phyloP scores from a whole-genome alignment of 2,888 invertebrate genomes.

The Mimumesa dahlbomi region DNA sequence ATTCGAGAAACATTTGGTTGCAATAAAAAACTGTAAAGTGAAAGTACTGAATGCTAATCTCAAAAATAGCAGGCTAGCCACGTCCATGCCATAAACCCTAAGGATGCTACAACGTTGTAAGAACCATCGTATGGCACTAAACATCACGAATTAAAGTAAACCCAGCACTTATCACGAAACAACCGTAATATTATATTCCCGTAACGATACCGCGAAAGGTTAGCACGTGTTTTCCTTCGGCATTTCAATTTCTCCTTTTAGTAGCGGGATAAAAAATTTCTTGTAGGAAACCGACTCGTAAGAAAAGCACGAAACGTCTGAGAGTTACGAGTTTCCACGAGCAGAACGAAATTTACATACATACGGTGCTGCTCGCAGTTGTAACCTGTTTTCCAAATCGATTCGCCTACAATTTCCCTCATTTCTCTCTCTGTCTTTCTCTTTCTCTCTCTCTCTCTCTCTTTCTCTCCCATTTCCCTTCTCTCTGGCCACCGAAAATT shows the following conservation, averaged over 20 bases:
- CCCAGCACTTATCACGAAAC: no score
- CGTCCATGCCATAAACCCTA: no score
- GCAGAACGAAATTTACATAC: constrained; percentile 9
- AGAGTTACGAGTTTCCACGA: background rate
- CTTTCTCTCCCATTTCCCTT: background rate
- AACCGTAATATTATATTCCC: no score
- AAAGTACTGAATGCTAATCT: no score
- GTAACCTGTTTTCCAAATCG: constrained; percentile 12
- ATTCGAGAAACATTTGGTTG: no score
- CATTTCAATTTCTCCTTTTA: background rate
- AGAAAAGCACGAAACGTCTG: background rate
- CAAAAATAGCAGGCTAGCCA: no score
- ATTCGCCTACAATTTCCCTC: constrained; percentile 1
- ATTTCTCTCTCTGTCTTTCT: background rate
- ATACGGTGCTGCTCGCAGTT: background rate
- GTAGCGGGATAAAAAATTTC: background rate
- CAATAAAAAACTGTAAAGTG: no score
- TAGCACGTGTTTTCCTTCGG: background rate
- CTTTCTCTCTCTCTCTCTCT: background rate
- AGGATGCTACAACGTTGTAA: no score
- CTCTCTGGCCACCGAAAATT: constrained; percentile 7
- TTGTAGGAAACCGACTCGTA: background rate
- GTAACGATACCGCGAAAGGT: no score
- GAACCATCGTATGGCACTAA: no score
- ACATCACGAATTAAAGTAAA: no score